A percentile compares a stretch with the other conserved stretches of the same genome.
These are phyloP conservation scores for Cheilosia scutellata DNA, from an alignment of 2,888 invertebrate genomes.

Conservation along the genomic window DNA sequence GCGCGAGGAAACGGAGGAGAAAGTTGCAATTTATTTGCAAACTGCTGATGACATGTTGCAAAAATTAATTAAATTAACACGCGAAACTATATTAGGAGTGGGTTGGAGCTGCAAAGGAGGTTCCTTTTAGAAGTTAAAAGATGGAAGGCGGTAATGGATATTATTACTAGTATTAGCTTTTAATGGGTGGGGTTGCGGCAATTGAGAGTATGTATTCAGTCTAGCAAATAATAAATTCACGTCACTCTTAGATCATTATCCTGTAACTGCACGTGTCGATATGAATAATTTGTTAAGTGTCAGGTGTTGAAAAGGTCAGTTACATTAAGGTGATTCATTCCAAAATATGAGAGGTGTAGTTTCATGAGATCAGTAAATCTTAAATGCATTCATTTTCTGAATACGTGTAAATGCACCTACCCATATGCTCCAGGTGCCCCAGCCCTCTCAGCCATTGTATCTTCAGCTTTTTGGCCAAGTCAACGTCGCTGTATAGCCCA, in stretches of 20 bases:
- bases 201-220: neutral
- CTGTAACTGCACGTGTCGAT: neutral
- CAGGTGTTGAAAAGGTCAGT: slow-evolving; percentile 4
- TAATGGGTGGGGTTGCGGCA: slow-evolving; percentile 2
- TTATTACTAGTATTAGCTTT: neutral
- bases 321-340: neutral
- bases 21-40: slow-evolving; percentile 59
- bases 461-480: too few species aligned
- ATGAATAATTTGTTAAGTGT: neutral
- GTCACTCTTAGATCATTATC: too few species aligned
- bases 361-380: neutral
- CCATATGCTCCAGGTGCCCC: too few species aligned
- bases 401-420: too few species aligned
- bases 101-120: neutral
- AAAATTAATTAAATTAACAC: slow-evolving; percentile 55
- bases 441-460: too few species aligned
- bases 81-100: neutral
- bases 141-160: slow-evolving; percentile 9
- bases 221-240: slow-evolving; percentile 8
- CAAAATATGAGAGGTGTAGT: neutral
- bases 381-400: too few species aligned
- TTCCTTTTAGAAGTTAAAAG: slow-evolving; percentile 11
- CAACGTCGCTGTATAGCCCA: too few species aligned
- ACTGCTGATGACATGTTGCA: slow-evolving; percentile 51
- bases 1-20: neutral